These are phyloP conservation scores for Notolabrus celidotus DNA, from an alignment of 2,797 vertebrate species.

Conservation along the genomic window DNA sequence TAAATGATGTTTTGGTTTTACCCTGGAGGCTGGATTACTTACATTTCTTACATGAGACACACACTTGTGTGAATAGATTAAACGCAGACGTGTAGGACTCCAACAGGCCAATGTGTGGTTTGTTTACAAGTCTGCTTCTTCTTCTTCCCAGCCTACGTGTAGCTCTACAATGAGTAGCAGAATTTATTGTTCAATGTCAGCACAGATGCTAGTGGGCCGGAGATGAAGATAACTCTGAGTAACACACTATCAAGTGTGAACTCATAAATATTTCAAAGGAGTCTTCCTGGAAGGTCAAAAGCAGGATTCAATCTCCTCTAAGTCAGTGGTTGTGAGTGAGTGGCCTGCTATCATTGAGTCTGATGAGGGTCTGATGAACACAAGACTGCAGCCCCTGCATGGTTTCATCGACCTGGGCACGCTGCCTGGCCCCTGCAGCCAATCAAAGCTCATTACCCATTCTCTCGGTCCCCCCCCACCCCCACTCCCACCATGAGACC, in stretches of 20 bases:
- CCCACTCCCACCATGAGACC: slow-evolving; percentile 59
- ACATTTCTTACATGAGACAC: slow-evolving; percentile 27
- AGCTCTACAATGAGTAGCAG: slow-evolving; percentile 15
- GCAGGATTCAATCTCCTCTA: slow-evolving; percentile 57
- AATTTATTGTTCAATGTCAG: slow-evolving; percentile 45
- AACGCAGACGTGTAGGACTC: slow-evolving; percentile 24
- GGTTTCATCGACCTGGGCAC: slow-evolving; percentile 48
- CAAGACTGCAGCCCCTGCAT: slow-evolving; percentile 48
- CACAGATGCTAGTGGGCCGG: slow-evolving; percentile 64
- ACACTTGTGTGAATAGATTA: slow-evolving; percentile 36
- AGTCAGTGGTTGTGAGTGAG: slow-evolving; percentile 27
- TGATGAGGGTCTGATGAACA: slow-evolving; percentile 34
- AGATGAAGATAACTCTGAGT: slow-evolving; percentile 50
- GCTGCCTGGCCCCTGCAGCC: slow-evolving; percentile 57
- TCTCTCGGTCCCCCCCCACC: slow-evolving; percentile 23
- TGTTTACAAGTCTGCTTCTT: slow-evolving; percentile 30
- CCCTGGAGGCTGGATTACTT: slow-evolving; percentile 36
- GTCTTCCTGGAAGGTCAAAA: slow-evolving; percentile 72
- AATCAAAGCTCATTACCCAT: slow-evolving; percentile 67
- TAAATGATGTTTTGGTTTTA: slow-evolving; percentile 57
- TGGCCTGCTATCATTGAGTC: slow-evolving; percentile 32
- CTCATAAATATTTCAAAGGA: slow-evolving; percentile 68
- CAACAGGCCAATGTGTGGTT: slow-evolving; percentile 29
- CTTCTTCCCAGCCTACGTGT: slow-evolving; percentile 20
- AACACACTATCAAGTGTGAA: slow-evolving; percentile 60